Evolutionary conservation across 2,888 invertebrate species (phyloP).

Genomic region (Ceratothoa steindachneri): DNA sequence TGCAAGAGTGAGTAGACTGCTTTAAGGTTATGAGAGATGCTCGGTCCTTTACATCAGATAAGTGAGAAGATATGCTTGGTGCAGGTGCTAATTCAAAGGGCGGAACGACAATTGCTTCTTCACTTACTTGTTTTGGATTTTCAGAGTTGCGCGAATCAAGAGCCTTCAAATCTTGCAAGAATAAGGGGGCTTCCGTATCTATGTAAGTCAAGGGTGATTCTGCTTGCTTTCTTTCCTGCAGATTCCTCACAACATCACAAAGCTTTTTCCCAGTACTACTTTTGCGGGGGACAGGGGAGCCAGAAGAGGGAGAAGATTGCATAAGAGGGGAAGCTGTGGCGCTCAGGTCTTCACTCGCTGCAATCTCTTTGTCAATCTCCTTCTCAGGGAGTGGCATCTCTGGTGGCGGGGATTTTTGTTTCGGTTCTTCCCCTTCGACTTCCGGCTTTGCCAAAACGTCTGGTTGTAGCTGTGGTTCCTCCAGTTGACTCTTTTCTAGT

Average conservation of each 20-base stretch:
- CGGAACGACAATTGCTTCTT: constrained; percentile 15
- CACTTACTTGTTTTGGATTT: constrained; percentile 47
- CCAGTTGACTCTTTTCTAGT: no score
- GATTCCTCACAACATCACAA: constrained; percentile 41
- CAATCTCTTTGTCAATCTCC: constrained; percentile 11
- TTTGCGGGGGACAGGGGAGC: background rate
- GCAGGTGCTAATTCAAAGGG: constrained; percentile 12
- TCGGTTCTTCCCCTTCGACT: constrained; percentile 7
- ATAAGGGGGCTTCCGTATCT: constrained; percentile 33
- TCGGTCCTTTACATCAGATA: background rate
- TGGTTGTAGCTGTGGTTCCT: background rate
- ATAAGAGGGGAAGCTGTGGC: background rate
- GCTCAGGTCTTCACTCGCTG: background rate
- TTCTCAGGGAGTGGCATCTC: constrained; percentile 18
- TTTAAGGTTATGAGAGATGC: background rate
- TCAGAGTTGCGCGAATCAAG: constrained; percentile 28
- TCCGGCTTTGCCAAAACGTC: background rate
- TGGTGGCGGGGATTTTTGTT: no score
- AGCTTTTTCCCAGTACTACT: constrained; percentile 27
- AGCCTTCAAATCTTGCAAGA: constrained; percentile 35
- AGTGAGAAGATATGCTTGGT: constrained; percentile 4
- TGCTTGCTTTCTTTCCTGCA: constrained; percentile 40
- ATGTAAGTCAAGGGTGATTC: constrained; percentile 26
- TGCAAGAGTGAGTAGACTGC: constrained; percentile 5
- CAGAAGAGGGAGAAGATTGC: background rate